These are phyloP conservation scores for Salvelinus alpinus DNA, from an alignment of 2,113 vertebrate species.

Conservation along the genomic window DNA sequence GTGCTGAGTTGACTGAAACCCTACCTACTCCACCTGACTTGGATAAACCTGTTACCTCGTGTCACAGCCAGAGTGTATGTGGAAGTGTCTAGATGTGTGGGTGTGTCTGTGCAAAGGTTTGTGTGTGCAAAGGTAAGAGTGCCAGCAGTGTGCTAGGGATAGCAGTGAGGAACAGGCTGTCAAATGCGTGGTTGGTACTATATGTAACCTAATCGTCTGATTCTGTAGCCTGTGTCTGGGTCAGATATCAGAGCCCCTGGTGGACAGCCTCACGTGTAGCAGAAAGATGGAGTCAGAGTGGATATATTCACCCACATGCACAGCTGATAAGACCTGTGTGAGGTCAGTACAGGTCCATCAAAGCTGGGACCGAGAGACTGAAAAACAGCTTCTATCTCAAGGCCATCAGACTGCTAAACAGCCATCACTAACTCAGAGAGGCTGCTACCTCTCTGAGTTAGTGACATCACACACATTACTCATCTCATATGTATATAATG, in stretches of 20 bases:
- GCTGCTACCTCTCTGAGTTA: too few species aligned
- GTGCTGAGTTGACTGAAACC: slow-evolving; percentile 15
- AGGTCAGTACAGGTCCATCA: too few species aligned
- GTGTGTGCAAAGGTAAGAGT: too few species aligned
- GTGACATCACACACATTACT: too few species aligned
- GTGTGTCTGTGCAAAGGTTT: neutral
- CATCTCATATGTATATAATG: too few species aligned
- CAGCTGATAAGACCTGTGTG: neutral
- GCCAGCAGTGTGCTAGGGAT: neutral
- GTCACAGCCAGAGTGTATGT: neutral
- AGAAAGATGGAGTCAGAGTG: slow-evolving; percentile 2
- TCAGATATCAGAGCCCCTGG: slow-evolving; percentile 12
- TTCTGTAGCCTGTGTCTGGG: slow-evolving; percentile 7
- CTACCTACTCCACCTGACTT: slow-evolving; percentile 8
- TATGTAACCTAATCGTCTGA: neutral
- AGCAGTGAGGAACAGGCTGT: neutral
- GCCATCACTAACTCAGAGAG: too few species aligned
- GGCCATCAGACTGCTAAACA: too few species aligned
- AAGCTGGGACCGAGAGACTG: too few species aligned
- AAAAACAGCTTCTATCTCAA: too few species aligned
- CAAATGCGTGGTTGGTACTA: neutral
- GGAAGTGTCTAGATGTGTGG: neutral
- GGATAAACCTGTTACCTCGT: slow-evolving; percentile 4
- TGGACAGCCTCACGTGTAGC: neutral
- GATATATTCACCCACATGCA: slow-evolving; percentile 19